phyloP scores from a whole-genome alignment of 2,113 vertebrate genomes.

The Cyphotilapia sp. region DNA sequence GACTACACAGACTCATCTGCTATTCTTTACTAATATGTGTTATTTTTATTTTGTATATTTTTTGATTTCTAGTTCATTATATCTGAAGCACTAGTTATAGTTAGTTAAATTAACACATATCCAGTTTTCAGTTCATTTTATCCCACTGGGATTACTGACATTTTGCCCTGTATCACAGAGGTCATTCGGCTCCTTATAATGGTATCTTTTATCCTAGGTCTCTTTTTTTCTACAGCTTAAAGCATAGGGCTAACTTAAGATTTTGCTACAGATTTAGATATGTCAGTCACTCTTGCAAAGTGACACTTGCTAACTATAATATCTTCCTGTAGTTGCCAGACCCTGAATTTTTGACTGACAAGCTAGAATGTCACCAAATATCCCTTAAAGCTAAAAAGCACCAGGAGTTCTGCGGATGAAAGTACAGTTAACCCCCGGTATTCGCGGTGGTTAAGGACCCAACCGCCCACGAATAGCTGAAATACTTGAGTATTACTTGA shows the following conservation, averaged over 20 bases:
- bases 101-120: not conserved
- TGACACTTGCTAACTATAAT: not conserved
- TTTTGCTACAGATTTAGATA: not conserved
- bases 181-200: not conserved
- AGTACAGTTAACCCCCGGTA: not conserved
- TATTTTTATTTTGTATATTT: not conserved
- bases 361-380: constrained; percentile 6
- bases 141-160: not conserved
- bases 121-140: not conserved
- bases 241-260: rapidly evolving
- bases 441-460: rapidly evolving
- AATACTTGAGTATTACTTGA: not conserved
- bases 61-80: not conserved
- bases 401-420: rapidly evolving
- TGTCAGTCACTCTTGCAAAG: not conserved
- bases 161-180: not conserved
- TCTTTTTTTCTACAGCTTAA: not conserved
- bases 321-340: not conserved
- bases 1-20: rapidly evolving
- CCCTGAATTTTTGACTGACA: not conserved
- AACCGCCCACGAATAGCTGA: not conserved
- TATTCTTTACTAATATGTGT: not conserved
- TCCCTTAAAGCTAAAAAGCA: not conserved
- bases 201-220: not conserved
- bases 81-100: not conserved